Evolutionary conservation across 2,888 invertebrate genomes (phyloP).

Genomic region (Pemphredon lugubris): DNA sequence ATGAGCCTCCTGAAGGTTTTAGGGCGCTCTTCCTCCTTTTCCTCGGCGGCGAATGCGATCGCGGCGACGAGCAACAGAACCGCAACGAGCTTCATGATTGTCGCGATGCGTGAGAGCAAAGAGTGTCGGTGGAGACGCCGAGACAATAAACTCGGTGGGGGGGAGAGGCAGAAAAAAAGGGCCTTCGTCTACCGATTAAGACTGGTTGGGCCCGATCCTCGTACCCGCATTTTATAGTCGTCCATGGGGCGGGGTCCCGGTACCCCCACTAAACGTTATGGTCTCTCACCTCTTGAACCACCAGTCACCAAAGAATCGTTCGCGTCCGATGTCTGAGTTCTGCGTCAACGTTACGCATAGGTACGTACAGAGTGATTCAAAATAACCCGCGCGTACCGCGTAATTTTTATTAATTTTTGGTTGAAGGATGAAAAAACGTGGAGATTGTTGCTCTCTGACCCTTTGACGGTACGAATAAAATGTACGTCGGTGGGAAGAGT

Average conservation of each 20-base stretch:
- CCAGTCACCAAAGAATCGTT: conserved; percentile 67
- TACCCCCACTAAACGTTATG: conserved; percentile 57
- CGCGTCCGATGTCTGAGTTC: conserved; percentile 36
- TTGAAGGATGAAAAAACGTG: background rate
- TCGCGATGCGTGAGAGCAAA: background rate
- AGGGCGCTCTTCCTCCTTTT: conserved; percentile 83
- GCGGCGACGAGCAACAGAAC: conserved; percentile 83
- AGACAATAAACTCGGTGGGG: conserved; percentile 13
- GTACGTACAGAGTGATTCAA: background rate
- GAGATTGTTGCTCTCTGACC: no score
- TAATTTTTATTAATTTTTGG: conserved; percentile 24
- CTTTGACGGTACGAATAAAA: no score
- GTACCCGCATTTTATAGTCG: conserved; percentile 77
- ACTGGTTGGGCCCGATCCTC: conserved; percentile 78
- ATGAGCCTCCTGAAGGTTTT: conserved; percentile 92
- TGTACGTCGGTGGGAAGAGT: no score
- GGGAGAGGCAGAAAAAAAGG: conserved; percentile 47
- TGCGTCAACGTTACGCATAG: background rate
- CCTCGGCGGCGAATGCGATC: conserved; percentile 82
- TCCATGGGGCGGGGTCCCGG: conserved; percentile 74
- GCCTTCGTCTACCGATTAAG: conserved; percentile 73
- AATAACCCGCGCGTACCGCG: background rate
- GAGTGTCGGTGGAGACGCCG: conserved; percentile 9
- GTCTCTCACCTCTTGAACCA: conserved; percentile 68
- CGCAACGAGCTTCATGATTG: conserved; percentile 81